Conservation (phyloP, 1,140 invertebrate genomes). For the Drusus annulatus region DNA sequence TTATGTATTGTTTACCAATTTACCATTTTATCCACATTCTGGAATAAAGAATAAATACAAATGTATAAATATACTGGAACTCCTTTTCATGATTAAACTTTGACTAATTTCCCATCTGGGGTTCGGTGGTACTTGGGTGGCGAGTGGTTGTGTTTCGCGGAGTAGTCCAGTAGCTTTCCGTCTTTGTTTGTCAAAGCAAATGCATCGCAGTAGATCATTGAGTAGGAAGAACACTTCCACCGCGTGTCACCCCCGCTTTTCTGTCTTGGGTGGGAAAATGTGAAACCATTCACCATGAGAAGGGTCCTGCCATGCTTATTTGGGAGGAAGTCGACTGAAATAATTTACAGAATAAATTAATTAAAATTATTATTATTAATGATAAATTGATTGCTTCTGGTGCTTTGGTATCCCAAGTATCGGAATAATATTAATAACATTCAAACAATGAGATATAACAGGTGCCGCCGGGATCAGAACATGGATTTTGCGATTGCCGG, state of each 20-base stretch:
- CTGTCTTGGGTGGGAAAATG: neutral
- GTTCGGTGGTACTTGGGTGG: slow-evolving; percentile 14
- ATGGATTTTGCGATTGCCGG: too few relatives aligned
- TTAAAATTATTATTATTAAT: too few relatives aligned
- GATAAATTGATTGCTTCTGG: too few relatives aligned
- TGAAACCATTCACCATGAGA: slow-evolving; percentile 22
- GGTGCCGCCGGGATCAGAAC: too few relatives aligned
- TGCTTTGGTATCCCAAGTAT: too few relatives aligned
- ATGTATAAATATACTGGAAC: too few relatives aligned
- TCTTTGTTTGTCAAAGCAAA: neutral
- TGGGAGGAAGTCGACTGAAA: slow-evolving; percentile 18
- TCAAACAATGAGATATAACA: too few relatives aligned
- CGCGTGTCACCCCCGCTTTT: neutral
- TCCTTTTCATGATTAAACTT: neutral
- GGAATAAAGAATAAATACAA: too few relatives aligned
- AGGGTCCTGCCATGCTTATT: neutral
- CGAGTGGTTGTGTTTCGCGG: slow-evolving; percentile 1
- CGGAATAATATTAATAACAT: too few relatives aligned
- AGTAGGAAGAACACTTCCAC: slow-evolving; percentile 24
- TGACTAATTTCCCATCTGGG: neutral
- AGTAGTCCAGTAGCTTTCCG: neutral
- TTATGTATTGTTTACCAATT: too few relatives aligned
- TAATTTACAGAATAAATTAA: neutral
- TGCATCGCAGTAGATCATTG: neutral
- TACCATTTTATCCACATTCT: too few relatives aligned